phyloP scores from a whole-genome alignment of 2,797 vertebrate genomes.

The Melanotaenia trifasciata region DNA sequence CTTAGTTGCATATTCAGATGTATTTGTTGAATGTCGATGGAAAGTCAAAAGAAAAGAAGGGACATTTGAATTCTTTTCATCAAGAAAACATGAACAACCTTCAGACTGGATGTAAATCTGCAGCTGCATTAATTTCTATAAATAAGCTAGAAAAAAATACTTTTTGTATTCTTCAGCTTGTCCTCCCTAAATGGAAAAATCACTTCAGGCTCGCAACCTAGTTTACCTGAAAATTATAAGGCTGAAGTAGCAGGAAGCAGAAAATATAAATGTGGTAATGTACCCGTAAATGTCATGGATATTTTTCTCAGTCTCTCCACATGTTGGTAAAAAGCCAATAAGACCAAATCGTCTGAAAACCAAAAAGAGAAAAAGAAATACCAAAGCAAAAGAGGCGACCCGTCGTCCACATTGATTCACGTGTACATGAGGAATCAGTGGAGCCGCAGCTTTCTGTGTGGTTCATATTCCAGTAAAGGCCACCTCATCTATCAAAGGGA shows the following conservation, averaged over 20 bases:
- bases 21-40: too few species aligned
- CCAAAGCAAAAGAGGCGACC: neutral
- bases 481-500: slow-evolving; percentile 14
- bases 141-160: neutral
- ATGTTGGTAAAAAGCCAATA: fast-evolving
- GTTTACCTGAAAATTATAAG: neutral
- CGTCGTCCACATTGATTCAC: neutral
- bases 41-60: too few species aligned
- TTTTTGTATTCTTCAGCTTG: too few species aligned
- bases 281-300: neutral
- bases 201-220: too few species aligned
- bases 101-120: too few species aligned
- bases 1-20: too few species aligned
- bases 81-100: too few species aligned
- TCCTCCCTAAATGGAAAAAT: too few species aligned
- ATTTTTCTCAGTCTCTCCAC: neutral
- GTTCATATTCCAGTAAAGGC: neutral
- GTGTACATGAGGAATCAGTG: neutral
- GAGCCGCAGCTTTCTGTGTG: slow-evolving; percentile 2
- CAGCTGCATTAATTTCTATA: too few species aligned
- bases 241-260: neutral
- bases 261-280: neutral
- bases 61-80: too few species aligned
- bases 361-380: neutral
- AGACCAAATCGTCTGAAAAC: neutral